Percentiles rank a stretch among this genome's conserved stretches.
phyloP scores from a whole-genome alignment of 1,140 invertebrate genomes.

The Oedothorax gibbosus region DNA sequence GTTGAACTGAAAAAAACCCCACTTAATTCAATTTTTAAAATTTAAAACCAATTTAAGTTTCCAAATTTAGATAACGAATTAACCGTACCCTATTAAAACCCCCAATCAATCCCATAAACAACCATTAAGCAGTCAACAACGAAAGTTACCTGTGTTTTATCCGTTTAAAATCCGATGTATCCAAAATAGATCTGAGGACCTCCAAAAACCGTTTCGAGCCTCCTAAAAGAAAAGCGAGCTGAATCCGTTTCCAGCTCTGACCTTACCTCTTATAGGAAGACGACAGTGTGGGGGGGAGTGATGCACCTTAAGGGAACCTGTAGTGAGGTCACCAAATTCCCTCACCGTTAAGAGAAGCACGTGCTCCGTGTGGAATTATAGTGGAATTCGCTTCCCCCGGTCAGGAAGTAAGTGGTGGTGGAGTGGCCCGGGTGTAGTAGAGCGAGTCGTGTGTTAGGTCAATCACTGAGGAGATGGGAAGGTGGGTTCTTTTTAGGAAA shows the following conservation, averaged over 20 bases:
- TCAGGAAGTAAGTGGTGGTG: constrained; percentile 49
- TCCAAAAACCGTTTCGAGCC: constrained; percentile 10
- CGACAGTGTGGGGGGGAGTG: constrained; percentile 39
- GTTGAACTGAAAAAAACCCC: too few relatives aligned
- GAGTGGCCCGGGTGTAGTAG: constrained; percentile 37
- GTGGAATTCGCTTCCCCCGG: constrained; percentile 46
- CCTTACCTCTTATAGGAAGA: constrained; percentile 49
- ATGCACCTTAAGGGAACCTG: constrained; percentile 13
- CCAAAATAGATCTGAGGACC: constrained; percentile 20
- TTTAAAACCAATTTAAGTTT: too few relatives aligned
- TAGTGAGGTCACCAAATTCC: constrained; percentile 49
- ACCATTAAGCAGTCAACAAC: background rate
- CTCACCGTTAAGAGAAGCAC: constrained; percentile 46
- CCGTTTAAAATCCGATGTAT: background rate
- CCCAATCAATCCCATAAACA: too few relatives aligned
- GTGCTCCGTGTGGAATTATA: constrained; percentile 38
- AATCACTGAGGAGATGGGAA: constrained; percentile 24
- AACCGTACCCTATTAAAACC: too few relatives aligned
- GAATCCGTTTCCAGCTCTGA: constrained; percentile 42
- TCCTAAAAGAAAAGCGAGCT: constrained; percentile 16
- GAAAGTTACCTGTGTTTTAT: constrained; percentile 26
- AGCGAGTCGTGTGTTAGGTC: constrained; percentile 44
- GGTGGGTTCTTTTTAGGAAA: too few relatives aligned
- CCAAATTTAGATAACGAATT: too few relatives aligned
- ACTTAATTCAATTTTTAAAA: too few relatives aligned